phyloP scores from a whole-genome alignment of 2,113 vertebrate genomes.

The Xerus inauris region DNA sequence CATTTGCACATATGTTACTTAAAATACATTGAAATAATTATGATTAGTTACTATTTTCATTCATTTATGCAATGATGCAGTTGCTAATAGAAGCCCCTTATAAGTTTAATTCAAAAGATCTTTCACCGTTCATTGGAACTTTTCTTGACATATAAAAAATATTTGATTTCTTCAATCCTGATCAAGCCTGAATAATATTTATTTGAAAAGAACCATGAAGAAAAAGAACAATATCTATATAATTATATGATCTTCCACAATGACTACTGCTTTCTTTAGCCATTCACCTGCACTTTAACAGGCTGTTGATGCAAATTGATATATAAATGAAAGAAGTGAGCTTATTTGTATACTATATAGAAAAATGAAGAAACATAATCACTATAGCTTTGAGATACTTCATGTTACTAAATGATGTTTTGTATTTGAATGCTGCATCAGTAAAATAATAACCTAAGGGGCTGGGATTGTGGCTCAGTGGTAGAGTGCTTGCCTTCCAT shows the following conservation, averaged over 20 bases:
- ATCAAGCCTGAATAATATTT: not conserved
- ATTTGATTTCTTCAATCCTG: not conserved
- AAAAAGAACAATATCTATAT: not conserved
- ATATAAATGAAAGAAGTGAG: not conserved
- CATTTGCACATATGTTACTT: not conserved
- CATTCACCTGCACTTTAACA: not conserved
- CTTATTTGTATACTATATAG: not conserved
- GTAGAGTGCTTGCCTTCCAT: too few species aligned
- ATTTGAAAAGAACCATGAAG: not conserved
- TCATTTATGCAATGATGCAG: not conserved
- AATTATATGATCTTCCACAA: not conserved
- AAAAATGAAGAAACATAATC: not conserved
- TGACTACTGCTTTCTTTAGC: not conserved
- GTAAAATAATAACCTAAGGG: too few species aligned
- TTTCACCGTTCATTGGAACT: not conserved
- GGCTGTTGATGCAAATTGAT: not conserved
- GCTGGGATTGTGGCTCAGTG: too few species aligned
- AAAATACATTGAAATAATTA: not conserved
- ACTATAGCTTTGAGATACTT: not conserved
- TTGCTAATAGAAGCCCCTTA: not conserved
- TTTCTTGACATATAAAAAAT: not conserved
- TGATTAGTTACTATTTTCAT: not conserved
- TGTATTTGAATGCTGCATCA: not conserved
- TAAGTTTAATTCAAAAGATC: not conserved
- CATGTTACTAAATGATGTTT: not conserved